Evolutionary conservation across 2,113 vertebrate species (phyloP), one percentile per base, ranked within the genome.

Genomic region (Myiozetetes cayanensis): DNA sequence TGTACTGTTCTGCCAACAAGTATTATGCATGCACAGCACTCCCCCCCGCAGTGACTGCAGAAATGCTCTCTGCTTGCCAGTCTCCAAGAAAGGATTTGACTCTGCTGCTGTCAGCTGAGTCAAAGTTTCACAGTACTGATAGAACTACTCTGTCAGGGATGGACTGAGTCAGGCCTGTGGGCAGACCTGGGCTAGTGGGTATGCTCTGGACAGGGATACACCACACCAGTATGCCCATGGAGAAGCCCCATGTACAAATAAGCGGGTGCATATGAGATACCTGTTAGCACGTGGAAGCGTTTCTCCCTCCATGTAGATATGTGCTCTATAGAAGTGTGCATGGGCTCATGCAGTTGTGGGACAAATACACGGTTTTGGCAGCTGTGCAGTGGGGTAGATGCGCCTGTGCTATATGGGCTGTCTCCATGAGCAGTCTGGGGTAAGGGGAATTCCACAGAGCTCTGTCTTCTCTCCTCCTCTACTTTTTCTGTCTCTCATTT

Each of bases 241-340:
- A 56, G 71, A 56, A 76, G 78, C 27, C 39, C 53, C 37, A 12
- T 0, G 6, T 49, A 44, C 22, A 65, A 83, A 37, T 35, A 41
- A 43, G 35, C 5, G 37, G n/a, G 21, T 63, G 53, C 21, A 22
- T 12, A 5, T 1, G 13, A 49, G 43, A 3, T 33, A 37, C 13
- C 28, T 27, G 43, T 53, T 23, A 66, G 28, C 0, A 0, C 0
- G 0, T 22, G 50, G n/a, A 37, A 33, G 50, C 0, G 0, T 53
- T 56, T 80, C 55, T 46, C 23, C 28, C 73, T 74, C 46, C 8
- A 1, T 2, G 28, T 1, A 25, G 28, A 14, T 47, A 18, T 18
- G 12, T 33, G 46, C 23, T 31, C 22, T 50, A 4, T 2, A 25
- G 66, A 65, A 31, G 8, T 4, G 33, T 19, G 25, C 25, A 9